phyloP scores from a whole-genome alignment of 2,888 invertebrate genomes.

The Nezara viridula region DNA sequence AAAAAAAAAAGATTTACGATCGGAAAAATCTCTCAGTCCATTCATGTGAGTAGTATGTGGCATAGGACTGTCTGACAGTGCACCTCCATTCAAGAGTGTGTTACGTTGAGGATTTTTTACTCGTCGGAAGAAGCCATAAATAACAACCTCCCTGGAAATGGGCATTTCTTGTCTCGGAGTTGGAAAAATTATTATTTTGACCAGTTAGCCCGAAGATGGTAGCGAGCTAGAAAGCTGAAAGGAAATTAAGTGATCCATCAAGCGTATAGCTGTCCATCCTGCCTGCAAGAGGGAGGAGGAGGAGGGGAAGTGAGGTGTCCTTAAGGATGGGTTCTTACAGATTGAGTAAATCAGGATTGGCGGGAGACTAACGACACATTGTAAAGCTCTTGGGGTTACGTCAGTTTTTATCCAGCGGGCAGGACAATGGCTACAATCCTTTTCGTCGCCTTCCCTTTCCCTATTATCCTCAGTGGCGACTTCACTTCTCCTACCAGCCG shows the following conservation, averaged over 20 bases:
- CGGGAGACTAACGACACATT: constrained; percentile 27
- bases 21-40: not conserved
- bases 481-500: not conserved
- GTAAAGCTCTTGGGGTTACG: not conserved
- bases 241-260: constrained; percentile 53
- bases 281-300: not conserved
- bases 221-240: not conserved
- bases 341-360: constrained; percentile 41
- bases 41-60: not conserved
- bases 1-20: not conserved
- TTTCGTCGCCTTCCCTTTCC: constrained; percentile 6
- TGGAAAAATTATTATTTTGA: constrained; percentile 54
- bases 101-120: not conserved
- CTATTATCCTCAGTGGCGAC: not conserved
- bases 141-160: not conserved
- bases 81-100: not conserved
- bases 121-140: not conserved
- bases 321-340: not conserved
- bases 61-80: not conserved
- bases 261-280: constrained; percentile 23
- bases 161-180: not conserved
- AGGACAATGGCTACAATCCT: not conserved
- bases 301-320: constrained; percentile 34
- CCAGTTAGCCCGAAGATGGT: constrained; percentile 16
- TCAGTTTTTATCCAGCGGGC: not conserved